These are phyloP conservation scores for Zonitis immaculata DNA, from an alignment of 2,888 invertebrate species.

Conservation along the genomic window DNA sequence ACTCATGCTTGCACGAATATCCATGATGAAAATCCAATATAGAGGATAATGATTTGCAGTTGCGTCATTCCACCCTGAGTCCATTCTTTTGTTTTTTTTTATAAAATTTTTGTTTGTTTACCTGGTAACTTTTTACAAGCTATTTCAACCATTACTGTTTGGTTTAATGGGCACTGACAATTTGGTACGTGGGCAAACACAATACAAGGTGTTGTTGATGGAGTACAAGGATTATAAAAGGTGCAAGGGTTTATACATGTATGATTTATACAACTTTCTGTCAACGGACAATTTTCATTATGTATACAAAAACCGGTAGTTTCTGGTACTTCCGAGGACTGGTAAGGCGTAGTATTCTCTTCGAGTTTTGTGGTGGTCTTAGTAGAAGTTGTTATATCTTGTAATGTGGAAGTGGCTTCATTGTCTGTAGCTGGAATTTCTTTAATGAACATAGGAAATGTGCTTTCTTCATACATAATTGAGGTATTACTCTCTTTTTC, in stretches of 20 bases:
- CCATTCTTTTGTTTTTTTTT: background rate
- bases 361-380: background rate
- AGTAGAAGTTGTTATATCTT: background rate
- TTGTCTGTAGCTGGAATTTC: background rate
- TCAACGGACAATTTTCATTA: conserved; percentile 48
- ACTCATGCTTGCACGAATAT: conserved; percentile 33
- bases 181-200: conserved; percentile 53
- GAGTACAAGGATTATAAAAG: conserved; percentile 48
- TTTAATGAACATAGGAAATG: background rate
- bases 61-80: conserved; percentile 12
- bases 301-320: too few relatives aligned
- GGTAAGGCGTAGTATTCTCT: background rate
- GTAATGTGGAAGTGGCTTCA: too few relatives aligned
- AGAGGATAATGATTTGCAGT: conserved; percentile 17
- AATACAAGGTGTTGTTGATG: conserved; percentile 48
- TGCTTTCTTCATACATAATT: background rate
- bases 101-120: conserved; percentile 45
- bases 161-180: conserved; percentile 55
- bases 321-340: too few relatives aligned
- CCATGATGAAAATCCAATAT: conserved; percentile 22
- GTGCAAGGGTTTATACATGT: conserved; percentile 53
- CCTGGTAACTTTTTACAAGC: conserved; percentile 60
- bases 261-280: conserved; percentile 50
- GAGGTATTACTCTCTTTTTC: background rate
- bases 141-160: conserved; percentile 41